Evolutionary conservation across 1,140 invertebrate genomes (phyloP), one percentile per base, ranked within the genome.

Genomic region (Pollicipes pollicipes): DNA sequence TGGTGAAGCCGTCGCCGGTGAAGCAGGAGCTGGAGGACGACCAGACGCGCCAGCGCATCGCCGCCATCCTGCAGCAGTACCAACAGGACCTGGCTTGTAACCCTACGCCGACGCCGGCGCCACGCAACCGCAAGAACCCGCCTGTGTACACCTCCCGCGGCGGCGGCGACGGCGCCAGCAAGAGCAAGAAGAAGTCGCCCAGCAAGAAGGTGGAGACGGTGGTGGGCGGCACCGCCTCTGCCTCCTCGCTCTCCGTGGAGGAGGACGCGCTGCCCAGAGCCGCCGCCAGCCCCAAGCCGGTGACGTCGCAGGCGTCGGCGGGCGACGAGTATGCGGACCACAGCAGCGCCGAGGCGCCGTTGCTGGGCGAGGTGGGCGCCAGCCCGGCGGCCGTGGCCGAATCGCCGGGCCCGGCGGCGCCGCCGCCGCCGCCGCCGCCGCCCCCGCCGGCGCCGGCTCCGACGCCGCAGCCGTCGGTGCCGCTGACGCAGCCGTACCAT

Each of bases 1-100:
- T 27, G 68, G 64, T 32, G 32, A 70, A 58, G 70, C 32, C 66
- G 35, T 63, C 21, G 35, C 84, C 86, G 64, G 64, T 66, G 64
- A 66, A 66, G 27, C 64, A 66, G 28, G 64, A 30, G 84, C 85
- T 6, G 83, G 89, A 90, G 79, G 88, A 90, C 76, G 88, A 90
- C 77, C 87, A 90, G 76, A 90, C 88, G 0, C 88, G 88, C 0
- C 88, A 90, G 76, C 82, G 88, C 70, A 90, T 91, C 71, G 85
- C 90, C 71, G 88, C 88, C 70, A 91, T 91, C 76, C 78, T 91
- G 28, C 88, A 88, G 2, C 87, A 89, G 76, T 91, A 91, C 78
- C 88, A 88, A 64, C 88, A 90, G 75, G 88, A 90, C 78, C 75
- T 87, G 27, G 90, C 90, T 76, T 88, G 90, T 77, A 91, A 90